Conservation (phyloP, 2,113 vertebrate species). For the Pimephales promelas region DNA sequence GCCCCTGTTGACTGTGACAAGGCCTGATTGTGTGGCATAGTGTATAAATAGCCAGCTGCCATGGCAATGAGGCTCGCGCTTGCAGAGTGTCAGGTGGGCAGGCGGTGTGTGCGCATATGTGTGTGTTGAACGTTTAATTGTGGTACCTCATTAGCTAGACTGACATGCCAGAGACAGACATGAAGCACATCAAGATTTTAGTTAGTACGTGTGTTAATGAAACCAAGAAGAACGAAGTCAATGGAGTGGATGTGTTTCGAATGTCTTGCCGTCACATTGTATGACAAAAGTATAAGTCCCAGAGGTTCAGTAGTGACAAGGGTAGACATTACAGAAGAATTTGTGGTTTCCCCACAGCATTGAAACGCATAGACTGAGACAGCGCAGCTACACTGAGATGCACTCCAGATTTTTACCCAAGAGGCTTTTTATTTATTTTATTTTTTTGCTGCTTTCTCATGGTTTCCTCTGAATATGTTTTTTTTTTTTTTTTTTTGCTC, state of each 20-base stretch:
- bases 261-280: neutral
- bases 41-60: constrained; percentile 63
- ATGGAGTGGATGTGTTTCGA: constrained; percentile 12
- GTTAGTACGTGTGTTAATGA: neutral
- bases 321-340: constrained; percentile 22
- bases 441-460: neutral
- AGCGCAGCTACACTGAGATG: constrained; percentile 8
- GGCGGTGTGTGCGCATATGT: constrained; percentile 25
- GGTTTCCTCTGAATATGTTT: constrained; percentile 14
- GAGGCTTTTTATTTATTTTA: too few relatives aligned
- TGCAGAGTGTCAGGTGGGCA: constrained; percentile 45
- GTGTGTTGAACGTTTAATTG: constrained; percentile 22
- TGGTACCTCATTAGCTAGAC: constrained; percentile 54
- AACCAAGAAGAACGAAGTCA: neutral
- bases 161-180: constrained; percentile 1
- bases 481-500: constrained; percentile 8
- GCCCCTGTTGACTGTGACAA: constrained; percentile 43
- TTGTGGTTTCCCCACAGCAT: constrained; percentile 8
- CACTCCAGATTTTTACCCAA: constrained; percentile 15
- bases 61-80: constrained; percentile 57
- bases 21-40: constrained; percentile 47
- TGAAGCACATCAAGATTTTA: constrained; percentile 35
- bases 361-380: neutral
- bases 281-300: constrained; percentile 22
- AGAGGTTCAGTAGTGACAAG: constrained; percentile 21